phyloP scores from a whole-genome alignment of 2,113 vertebrate genomes.

The Chaetodon trifascialis region DNA sequence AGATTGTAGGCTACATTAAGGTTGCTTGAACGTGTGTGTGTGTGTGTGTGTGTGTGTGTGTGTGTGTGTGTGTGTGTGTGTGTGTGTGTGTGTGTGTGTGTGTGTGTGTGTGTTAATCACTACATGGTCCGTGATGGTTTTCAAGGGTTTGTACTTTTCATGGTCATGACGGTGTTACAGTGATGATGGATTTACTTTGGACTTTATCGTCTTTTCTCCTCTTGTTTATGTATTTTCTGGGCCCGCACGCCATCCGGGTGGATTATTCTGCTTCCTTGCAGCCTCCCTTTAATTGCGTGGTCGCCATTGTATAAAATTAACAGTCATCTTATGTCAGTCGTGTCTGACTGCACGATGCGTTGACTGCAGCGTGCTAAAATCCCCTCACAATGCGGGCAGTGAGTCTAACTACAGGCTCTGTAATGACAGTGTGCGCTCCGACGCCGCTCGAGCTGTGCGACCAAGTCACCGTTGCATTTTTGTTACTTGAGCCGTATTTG shows the following conservation, averaged over 20 bases:
- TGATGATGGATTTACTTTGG: neutral
- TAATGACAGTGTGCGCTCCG: too few species aligned
- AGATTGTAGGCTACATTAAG: too few species aligned
- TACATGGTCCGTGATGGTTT: neutral
- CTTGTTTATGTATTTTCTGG: too few species aligned
- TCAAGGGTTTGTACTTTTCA: neutral
- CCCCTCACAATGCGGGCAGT: neutral
- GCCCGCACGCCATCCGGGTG: too few species aligned
- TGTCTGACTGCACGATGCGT: neutral
- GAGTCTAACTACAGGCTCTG: neutral
- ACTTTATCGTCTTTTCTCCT: neutral
- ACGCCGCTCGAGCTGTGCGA: neutral
- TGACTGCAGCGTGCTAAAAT: neutral
- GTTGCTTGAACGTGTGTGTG: neutral
- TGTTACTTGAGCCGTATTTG: neutral
- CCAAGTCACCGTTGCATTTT: too few species aligned
- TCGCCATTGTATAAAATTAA: neutral
- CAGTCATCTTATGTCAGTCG: neutral
- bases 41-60: too few species aligned
- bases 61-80: too few species aligned
- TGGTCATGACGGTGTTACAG: neutral
- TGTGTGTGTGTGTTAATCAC: too few species aligned
- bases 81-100: too few species aligned
- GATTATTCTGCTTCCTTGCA: too few species aligned
- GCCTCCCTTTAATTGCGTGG: neutral